Evolutionary conservation across 1,140 invertebrate genomes (phyloP), one percentile per base, ranked within the genome.

Genomic region (Drosophila pseudoananassae): DNA sequence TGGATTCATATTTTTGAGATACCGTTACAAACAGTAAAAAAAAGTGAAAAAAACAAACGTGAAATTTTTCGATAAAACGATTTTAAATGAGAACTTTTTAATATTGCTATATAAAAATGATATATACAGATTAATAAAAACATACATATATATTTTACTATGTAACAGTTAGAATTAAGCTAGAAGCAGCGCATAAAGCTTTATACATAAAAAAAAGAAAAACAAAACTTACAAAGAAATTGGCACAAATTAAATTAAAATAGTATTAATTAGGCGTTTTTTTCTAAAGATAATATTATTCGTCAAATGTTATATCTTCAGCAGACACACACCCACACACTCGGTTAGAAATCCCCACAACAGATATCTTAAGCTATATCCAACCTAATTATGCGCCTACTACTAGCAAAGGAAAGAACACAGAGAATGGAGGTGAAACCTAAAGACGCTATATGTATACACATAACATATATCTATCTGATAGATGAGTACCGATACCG

Each of bases 1-100:
- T 63, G 29, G 40, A 77, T 75, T 77, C 63, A 78, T 87, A 85
- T 85, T 85, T 85, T 85, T 85, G 82, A 87, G 83, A 76, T 74
- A 64, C 23, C 49, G 61, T 66, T 69, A 66, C 73, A 76, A 75
- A 59, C 46, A 17, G 20, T 20, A 20, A 20, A 20, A 73, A 78
- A 60, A 46, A 54, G 17, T 68, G 54, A 49, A 69, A 36, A 36
- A 36, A 17, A 20, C 20, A 15, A 43, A 59, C 15, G 59, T 77
- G 52, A 87, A 46, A 78, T 87, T 83, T 83, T 79, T 76, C 61
- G 73, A 79, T 72, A 47, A 59, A 80, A 80, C 63, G 55, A 72
- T 85, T 85, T 85, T 78, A 71, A 73, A 56, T 43, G 49, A 76
- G 20, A 29, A 51, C 47, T 66, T 76, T 76, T 69, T 59, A 60